Percentiles rank a stretch among this genome's conserved stretches.
These are phyloP conservation scores for Campoplex nolae DNA, from an alignment of 2,888 invertebrate genomes.

Conservation along the genomic window DNA sequence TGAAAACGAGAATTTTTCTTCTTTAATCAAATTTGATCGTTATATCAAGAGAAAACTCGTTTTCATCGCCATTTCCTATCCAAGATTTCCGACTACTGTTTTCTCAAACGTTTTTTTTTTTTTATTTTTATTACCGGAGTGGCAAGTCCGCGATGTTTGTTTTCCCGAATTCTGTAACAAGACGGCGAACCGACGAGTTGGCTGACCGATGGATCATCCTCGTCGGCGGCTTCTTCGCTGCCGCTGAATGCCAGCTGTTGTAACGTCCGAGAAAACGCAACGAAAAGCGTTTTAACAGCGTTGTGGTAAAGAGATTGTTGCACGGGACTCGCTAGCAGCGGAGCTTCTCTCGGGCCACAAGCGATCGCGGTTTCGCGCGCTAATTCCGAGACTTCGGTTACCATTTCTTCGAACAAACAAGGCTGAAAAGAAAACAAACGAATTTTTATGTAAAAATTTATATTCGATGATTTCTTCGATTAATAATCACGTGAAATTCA, in stretches of 20 bases:
- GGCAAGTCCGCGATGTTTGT: slow-evolving; percentile 77
- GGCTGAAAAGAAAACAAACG: slow-evolving; percentile 85
- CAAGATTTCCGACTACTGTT: not conserved
- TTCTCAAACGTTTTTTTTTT: not conserved
- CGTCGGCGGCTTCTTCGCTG: slow-evolving; percentile 88
- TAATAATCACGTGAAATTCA: not conserved
- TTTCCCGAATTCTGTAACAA: slow-evolving; percentile 80
- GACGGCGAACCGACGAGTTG: slow-evolving; percentile 88
- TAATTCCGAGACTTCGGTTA: slow-evolving; percentile 90
- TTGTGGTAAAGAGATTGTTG: slow-evolving; percentile 80
- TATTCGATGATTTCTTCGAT: too few relatives aligned
- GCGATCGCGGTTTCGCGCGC: slow-evolving; percentile 90
- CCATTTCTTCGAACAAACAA: slow-evolving; percentile 89
- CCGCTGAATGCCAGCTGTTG: slow-evolving; percentile 90
- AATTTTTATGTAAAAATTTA: too few relatives aligned
- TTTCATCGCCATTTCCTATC: too few relatives aligned
- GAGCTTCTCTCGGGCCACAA: slow-evolving; percentile 89
- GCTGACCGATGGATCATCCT: slow-evolving; percentile 86
- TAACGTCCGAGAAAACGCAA: slow-evolving; percentile 86
- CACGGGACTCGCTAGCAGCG: slow-evolving; percentile 86
- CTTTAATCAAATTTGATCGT: not conserved
- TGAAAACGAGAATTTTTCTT: slow-evolving; percentile 79
- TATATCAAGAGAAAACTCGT: not conserved
- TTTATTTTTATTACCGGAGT: slow-evolving; percentile 72
- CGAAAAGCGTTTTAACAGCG: slow-evolving; percentile 80